Percentiles rank a stretch among this genome's conserved stretches.
Conservation (phyloP, 2,797 vertebrate species). For the Xiphophorus birchmanni region DNA sequence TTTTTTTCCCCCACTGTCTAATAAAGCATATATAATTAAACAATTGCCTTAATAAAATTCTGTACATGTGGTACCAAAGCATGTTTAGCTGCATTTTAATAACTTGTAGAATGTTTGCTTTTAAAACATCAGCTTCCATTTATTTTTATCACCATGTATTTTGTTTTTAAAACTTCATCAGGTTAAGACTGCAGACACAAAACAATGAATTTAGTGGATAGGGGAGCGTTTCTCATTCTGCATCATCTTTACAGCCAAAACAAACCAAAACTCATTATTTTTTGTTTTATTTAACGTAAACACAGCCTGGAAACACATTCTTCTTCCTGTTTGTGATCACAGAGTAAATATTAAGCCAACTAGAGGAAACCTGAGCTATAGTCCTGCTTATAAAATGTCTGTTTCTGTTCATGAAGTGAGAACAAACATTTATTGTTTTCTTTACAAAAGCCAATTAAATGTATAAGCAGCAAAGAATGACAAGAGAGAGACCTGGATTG, state of each 20-base stretch:
- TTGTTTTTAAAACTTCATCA: not conserved
- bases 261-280: slow-evolving; percentile 50
- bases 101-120: not conserved
- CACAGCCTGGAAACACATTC: slow-evolving; percentile 20
- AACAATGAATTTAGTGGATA: not conserved
- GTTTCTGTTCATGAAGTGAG: slow-evolving; percentile 43
- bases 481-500: too few relatives aligned
- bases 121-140: not conserved
- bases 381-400: slow-evolving; percentile 35
- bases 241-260: not conserved
- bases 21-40: too few relatives aligned
- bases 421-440: slow-evolving; percentile 46
- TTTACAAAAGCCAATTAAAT: slow-evolving; percentile 42
- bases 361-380: slow-evolving; percentile 26
- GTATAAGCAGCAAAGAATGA: slow-evolving; percentile 18
- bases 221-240: not conserved
- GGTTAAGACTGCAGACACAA: too few relatives aligned
- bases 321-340: slow-evolving; percentile 41
- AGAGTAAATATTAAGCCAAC: slow-evolving; percentile 30
- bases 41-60: not conserved
- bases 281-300: slow-evolving; percentile 45
- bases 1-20: too few relatives aligned
- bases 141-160: not conserved
- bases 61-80: not conserved
- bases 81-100: not conserved